Conservation (phyloP, 2,113 vertebrate species). For the Takifugu flavidus region DNA sequence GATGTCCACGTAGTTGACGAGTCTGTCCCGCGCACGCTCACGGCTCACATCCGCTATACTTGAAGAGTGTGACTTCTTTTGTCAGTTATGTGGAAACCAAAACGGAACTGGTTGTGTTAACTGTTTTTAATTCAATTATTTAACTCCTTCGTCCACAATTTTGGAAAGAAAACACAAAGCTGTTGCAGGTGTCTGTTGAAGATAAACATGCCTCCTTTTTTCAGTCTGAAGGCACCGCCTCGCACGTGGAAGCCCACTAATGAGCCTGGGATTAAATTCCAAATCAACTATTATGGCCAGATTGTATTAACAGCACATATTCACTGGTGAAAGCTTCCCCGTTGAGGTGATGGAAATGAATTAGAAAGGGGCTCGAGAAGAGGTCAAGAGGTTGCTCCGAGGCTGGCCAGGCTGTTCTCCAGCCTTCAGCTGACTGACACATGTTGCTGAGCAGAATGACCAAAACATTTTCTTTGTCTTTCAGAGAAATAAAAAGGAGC, state of each 20-base stretch:
- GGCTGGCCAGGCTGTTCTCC: conserved; percentile 46
- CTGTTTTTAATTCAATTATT: neutral
- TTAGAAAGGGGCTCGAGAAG: conserved; percentile 74
- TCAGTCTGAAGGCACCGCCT: too few relatives aligned
- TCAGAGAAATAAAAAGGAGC: conserved; percentile 70
- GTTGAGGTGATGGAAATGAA: conserved; percentile 60
- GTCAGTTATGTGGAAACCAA: neutral
- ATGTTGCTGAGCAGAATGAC: conserved; percentile 60
- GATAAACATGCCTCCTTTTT: too few relatives aligned
- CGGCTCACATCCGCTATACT: conserved; percentile 7
- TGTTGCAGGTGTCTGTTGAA: too few relatives aligned
- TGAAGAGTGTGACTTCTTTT: neutral
- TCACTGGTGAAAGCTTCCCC: conserved; percentile 32
- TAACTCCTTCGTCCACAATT: too few relatives aligned
- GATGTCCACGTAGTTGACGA: conserved; percentile 19
- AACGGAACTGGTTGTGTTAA: neutral
- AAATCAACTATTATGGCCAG: conserved; percentile 1
- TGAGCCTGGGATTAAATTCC: conserved; percentile 5
- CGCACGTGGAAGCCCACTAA: conserved; percentile 16
- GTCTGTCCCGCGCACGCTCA: conserved; percentile 2
- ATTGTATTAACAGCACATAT: conserved; percentile 28
- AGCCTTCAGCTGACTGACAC: conserved; percentile 57
- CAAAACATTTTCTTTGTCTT: conserved; percentile 70
- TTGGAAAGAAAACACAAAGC: too few relatives aligned
- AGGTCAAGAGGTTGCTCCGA: conserved; percentile 12